phyloP scores from a whole-genome alignment of 2,888 invertebrate species.

The Agrilus biguttatus region DNA sequence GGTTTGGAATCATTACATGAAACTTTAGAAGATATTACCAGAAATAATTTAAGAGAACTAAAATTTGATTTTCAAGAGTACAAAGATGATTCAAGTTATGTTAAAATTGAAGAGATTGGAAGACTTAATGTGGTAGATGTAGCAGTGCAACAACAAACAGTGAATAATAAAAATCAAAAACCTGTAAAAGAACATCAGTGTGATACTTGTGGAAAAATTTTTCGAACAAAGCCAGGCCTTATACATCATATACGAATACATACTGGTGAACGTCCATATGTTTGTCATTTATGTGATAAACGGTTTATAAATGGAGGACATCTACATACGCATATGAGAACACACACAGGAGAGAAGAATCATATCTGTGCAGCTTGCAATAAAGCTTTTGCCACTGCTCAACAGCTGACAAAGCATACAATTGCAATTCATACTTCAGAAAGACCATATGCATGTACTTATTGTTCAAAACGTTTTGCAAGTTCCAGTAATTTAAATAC shows the following conservation, averaged over 20 bases:
- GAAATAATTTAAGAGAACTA: too few relatives aligned
- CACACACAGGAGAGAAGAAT: slow-evolving; percentile 32
- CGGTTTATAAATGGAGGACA: slow-evolving; percentile 31
- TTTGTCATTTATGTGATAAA: slow-evolving; percentile 30
- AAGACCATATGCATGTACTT: slow-evolving; percentile 29
- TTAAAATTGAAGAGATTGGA: slow-evolving; percentile 2
- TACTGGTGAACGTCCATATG: slow-evolving; percentile 30
- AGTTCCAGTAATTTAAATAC: slow-evolving; percentile 31
- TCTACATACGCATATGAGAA: slow-evolving; percentile 31
- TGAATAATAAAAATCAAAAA: slow-evolving; percentile 14
- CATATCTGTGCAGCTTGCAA: slow-evolving; percentile 29
- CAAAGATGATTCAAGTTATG: not conserved
- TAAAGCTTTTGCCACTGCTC: slow-evolving; percentile 31
- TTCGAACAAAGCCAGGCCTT: slow-evolving; percentile 27
- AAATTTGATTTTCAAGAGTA: too few relatives aligned
- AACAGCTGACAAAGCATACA: slow-evolving; percentile 31
- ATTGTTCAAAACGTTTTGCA: slow-evolving; percentile 30
- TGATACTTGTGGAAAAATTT: slow-evolving; percentile 29
- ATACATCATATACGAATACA: slow-evolving; percentile 32
- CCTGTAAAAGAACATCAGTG: slow-evolving; percentile 22
- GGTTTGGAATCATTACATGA: too few relatives aligned
- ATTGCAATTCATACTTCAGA: slow-evolving; percentile 30
- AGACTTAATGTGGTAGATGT: slow-evolving; percentile 6
- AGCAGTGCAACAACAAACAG: slow-evolving; percentile 5
- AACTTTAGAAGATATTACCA: too few relatives aligned